Evolutionary conservation across 2,888 invertebrate genomes (phyloP).

Genomic region (Drosophila quinaria): DNA sequence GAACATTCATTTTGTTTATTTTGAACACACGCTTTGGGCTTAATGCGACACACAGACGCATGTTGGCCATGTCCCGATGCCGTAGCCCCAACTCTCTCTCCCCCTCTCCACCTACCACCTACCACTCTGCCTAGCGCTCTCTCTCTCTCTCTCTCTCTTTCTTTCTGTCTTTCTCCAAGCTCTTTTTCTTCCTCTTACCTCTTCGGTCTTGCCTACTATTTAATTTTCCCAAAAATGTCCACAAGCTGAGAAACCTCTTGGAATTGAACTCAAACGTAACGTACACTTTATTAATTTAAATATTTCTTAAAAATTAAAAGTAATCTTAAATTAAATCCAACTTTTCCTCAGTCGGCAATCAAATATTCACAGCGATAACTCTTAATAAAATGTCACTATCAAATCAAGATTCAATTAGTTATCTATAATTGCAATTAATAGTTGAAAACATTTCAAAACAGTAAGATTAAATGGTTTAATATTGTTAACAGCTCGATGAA

Average conservation of each 20-base stretch:
- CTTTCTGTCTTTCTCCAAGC: background rate
- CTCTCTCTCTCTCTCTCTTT: background rate
- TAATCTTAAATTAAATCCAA: too few relatives aligned
- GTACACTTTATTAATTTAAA: too few relatives aligned
- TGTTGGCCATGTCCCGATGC: conserved; percentile 17
- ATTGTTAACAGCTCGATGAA: background rate
- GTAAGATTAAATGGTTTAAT: background rate
- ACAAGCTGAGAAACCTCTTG: background rate
- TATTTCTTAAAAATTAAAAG: background rate
- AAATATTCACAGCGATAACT: background rate
- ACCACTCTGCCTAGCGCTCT: too few relatives aligned
- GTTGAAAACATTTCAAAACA: too few relatives aligned
- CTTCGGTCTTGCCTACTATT: background rate
- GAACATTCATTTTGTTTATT: conserved; percentile 81
- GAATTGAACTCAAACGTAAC: background rate
- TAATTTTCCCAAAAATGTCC: background rate
- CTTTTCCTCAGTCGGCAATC: too few relatives aligned
- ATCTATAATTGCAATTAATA: background rate
- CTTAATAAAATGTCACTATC: background rate
- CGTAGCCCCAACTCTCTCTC: background rate
- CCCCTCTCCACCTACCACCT: too few relatives aligned
- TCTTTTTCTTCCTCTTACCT: too few relatives aligned
- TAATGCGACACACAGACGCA: conserved; percentile 61
- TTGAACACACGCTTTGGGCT: conserved; percentile 68
- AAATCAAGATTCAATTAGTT: background rate